Conservation (phyloP, 2,113 vertebrate species). For the Probosciger aterrimus region DNA sequence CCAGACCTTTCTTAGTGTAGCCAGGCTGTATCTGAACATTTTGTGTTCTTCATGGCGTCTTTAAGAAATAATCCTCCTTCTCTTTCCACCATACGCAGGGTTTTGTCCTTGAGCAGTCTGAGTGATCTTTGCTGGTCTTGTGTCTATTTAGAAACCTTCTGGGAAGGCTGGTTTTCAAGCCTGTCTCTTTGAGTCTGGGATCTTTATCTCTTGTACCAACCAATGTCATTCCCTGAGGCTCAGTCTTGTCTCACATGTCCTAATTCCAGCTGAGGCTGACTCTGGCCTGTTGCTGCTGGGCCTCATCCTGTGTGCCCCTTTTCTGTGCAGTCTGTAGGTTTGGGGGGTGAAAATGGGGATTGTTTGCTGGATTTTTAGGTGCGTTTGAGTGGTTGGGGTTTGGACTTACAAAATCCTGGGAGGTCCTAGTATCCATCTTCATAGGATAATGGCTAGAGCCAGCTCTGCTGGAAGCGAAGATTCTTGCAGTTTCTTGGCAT, state of each 20-base stretch:
- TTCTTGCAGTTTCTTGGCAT: neutral
- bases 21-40: neutral
- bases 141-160: neutral
- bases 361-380: neutral
- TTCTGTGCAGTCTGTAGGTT: neutral
- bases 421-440: neutral
- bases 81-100: neutral
- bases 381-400: neutral
- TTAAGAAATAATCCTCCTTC: neutral
- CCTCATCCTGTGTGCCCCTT: neutral
- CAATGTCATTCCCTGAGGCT: neutral
- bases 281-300: neutral
- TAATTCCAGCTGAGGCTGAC: neutral
- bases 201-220: neutral
- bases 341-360: neutral
- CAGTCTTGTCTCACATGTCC: accelerated
- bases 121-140: neutral
- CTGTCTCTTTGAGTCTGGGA: neutral
- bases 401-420: neutral
- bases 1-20: neutral
- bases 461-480: neutral
- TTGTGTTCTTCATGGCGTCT: neutral
- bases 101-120: neutral
- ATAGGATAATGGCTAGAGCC: neutral
- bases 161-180: neutral